Evolutionary conservation across 2,797 vertebrate genomes (phyloP).

Genomic region (Anniella stebbinsi): DNA sequence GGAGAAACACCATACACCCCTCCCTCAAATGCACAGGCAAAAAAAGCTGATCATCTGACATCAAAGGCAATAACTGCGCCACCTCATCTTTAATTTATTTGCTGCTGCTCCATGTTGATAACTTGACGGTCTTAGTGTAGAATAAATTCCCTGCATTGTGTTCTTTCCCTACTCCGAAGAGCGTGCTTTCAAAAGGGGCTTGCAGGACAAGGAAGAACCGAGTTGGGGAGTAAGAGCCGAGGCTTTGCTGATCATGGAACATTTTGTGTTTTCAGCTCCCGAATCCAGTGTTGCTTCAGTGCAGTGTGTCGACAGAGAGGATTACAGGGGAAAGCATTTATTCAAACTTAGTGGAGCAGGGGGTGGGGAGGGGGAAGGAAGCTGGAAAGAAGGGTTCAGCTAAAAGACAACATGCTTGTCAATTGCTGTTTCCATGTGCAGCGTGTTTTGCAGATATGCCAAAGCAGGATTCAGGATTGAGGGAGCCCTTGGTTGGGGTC

Average conservation of each 20-base stretch:
- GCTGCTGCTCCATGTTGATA: not conserved
- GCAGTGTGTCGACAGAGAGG: no score
- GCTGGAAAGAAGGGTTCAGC: not conserved
- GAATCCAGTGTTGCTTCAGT: not conserved
- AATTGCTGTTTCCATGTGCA: not conserved
- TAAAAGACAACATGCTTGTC: no score
- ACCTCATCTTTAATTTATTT: slow-evolving; percentile 32
- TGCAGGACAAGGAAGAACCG: not conserved
- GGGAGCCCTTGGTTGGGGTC: not conserved
- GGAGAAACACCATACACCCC: not conserved
- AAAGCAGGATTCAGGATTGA: not conserved
- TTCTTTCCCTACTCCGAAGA: not conserved
- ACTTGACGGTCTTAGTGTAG: not conserved
- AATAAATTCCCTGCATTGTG: not conserved
- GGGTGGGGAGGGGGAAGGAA: no score
- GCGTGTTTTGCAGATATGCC: not conserved
- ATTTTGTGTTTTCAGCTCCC: not conserved
- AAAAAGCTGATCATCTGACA: slow-evolving; percentile 15
- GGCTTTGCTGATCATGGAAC: not conserved
- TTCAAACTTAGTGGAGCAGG: no score
- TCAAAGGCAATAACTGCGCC: slow-evolving; percentile 12
- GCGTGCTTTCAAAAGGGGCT: not conserved
- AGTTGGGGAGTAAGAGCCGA: not conserved
- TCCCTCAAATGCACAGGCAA: not conserved
- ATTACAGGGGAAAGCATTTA: not conserved